Percentiles rank a stretch among this genome's conserved stretches.
Evolutionary conservation across 2,888 invertebrate species (phyloP).

Genomic region (Nebria salina): DNA sequence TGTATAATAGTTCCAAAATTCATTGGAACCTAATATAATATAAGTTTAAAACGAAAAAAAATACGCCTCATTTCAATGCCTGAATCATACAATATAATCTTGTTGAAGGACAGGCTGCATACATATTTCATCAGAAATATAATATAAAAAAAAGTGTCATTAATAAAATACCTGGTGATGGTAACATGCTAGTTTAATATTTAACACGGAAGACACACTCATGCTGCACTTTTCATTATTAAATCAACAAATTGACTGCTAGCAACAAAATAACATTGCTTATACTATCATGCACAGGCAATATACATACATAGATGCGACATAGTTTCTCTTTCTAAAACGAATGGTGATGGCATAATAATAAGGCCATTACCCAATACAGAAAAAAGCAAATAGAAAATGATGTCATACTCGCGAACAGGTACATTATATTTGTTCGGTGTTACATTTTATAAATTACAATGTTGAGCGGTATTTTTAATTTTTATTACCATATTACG

Average conservation of each 20-base stretch:
- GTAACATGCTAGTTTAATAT: conserved; percentile 32
- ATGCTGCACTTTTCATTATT: conserved; percentile 6
- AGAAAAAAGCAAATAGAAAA: background rate
- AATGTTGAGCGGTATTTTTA: background rate
- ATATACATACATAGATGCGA: conserved; percentile 8
- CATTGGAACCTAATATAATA: background rate
- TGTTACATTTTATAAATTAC: background rate
- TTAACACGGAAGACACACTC: conserved; percentile 14
- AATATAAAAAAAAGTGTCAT: background rate
- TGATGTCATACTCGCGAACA: conserved; percentile 26
- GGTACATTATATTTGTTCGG: background rate
- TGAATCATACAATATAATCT: background rate
- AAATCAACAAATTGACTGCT: conserved; percentile 1
- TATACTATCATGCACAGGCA: conserved; percentile 36
- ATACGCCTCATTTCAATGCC: background rate
- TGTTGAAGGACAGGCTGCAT: background rate
- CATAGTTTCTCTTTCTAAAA: conserved; percentile 45
- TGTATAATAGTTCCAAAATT: background rate
- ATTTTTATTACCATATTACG: background rate
- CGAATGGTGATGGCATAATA: conserved; percentile 47
- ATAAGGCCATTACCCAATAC: conserved; percentile 42
- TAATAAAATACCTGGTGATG: conserved; percentile 16
- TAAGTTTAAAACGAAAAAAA: background rate
- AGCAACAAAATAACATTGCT: conserved; percentile 25
- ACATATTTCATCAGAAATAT: background rate